Evolutionary conservation across 1,140 invertebrate species (phyloP).

Genomic region (Anagrus nilaparvatae): DNA sequence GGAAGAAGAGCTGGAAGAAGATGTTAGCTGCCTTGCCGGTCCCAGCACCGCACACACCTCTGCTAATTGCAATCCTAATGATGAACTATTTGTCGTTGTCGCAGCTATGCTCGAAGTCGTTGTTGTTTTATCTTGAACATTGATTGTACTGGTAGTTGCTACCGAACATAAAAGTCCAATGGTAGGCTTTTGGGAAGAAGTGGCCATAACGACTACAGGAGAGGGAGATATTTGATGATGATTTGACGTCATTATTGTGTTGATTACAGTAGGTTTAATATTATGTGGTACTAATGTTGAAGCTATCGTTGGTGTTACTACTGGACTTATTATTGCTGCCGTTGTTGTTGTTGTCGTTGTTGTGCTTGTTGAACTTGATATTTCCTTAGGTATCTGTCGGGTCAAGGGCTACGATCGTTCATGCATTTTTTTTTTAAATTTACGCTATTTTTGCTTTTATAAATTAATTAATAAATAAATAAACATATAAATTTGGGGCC

Average conservation of each 20-base stretch:
- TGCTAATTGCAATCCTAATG: constrained; percentile 32
- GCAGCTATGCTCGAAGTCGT: no score
- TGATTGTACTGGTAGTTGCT: no score
- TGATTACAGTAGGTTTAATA: no score
- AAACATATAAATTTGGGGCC: constrained; percentile 10
- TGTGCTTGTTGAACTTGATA: constrained; percentile 32
- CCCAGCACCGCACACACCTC: constrained; percentile 44
- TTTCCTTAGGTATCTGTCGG: constrained; percentile 52
- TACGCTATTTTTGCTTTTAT: no score
- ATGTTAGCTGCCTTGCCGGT: constrained; percentile 37
- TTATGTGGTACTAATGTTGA: not conserved
- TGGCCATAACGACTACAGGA: no score
- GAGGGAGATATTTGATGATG: no score
- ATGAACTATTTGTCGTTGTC: no score
- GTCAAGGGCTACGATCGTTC: constrained; percentile 40
- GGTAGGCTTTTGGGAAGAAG: no score
- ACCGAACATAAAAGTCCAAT: no score
- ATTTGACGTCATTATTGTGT: no score
- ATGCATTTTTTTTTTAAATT: constrained; percentile 27
- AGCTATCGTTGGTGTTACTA: constrained; percentile 23
- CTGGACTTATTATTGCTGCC: constrained; percentile 21
- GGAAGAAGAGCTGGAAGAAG: constrained; percentile 36
- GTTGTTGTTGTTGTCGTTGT: constrained; percentile 18
- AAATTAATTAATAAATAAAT: constrained; percentile 19
- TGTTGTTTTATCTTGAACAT: no score